Evolutionary conservation across 1,140 invertebrate species (phyloP), one percentile per base, ranked within the genome.

Genomic region (Apis cerana): DNA sequence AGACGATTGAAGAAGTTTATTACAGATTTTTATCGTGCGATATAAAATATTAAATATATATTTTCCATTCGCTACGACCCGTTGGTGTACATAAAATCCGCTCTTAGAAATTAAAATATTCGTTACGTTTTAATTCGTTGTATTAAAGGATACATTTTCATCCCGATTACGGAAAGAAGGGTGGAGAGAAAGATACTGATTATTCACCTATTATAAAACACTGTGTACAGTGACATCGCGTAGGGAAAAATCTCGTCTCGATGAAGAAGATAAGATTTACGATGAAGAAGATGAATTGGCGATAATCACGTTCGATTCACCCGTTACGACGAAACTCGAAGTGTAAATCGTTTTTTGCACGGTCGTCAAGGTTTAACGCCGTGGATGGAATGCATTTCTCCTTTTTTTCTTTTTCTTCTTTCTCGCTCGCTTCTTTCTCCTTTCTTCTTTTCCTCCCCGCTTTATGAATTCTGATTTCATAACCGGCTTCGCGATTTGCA

Each of bases 321-420:
- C 84, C 17, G 68, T 50, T 50, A n/a, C 56, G 17, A 33, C 56
- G 76, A 72, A 79, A 59, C 72, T 71, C 23, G 43, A 56, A 43
- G 83, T 59, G 77, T 68, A 85, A 86, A 86, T 85, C 78, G 85
- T 19, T 54, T 50, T 11, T 62, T 84, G 9, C 69, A 58, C 43
- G 64, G 52, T 84, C 61, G 84, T 75, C 67, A 68, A 27, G 88
- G 83, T 91, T 92, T 91, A 91, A 92, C 90, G 86, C 91, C 89
- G 91, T 92, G 90, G 83, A 64, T 70, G 72, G 89, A 91, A 93
- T 90, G 84, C 83, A 48, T 77, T 83, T 65, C 59, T 52, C n/a
- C 8, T 10, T 33, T 33, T 3, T 33, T 62, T 62, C 23, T 27
- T 1, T 12, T 15, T 1, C 13, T n/a, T 43, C 71, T 23, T 52